Base-by-base conservation (phyloP, 2,888 invertebrate species). In the Melipona bicolor region DNA sequence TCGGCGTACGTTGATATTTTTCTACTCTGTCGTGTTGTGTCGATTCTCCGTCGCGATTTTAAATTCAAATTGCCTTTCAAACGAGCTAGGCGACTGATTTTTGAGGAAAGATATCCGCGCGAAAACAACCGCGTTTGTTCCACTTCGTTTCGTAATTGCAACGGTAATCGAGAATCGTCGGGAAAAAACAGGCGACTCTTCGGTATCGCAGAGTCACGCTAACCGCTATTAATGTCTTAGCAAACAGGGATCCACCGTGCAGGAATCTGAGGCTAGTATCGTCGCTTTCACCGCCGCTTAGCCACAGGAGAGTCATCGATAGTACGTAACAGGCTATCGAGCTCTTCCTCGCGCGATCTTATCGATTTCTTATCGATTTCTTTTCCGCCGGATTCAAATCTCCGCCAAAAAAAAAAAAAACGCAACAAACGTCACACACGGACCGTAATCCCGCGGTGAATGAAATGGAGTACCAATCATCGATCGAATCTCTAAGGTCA, bases 261-360 rank as follows among this genome's bases (percentile, higher is more conserved):
- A 24, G 50, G 64, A 54, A 77, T 70, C 43, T 36, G 52, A 64
- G 52, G 52, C n/a, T 15, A 13, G 24, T 21, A n/a, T 11, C 21
- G 21, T 21, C 32, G 81, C 86, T 87, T 87, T 87, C 88, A 88
- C 84, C 76, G 59, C 69, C 68, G 62, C 70, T 74, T 76, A 36
- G 70, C 62, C 69, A 65, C 49, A 72, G 68, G 64, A 80, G 67
- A 79, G 13, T 62, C 81, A 78, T 72, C 50, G 36, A n/a, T 50
- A 15, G 61, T 75, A 67, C 72, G 72, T 77, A 87, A 87, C 76
- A 50, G 79, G 70, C 65, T 78, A 78, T 76, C 78, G 83, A 87
- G 52, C 64, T 52, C 50, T 50, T 69, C 36, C 71, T 84, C 87
- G 77, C 70, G 36, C 78, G 82, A 87, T 70, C 56, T 85, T 83